These are phyloP conservation scores for Hyaena hyaena DNA, from an alignment of 2,113 vertebrate species.

Conservation along the genomic window DNA sequence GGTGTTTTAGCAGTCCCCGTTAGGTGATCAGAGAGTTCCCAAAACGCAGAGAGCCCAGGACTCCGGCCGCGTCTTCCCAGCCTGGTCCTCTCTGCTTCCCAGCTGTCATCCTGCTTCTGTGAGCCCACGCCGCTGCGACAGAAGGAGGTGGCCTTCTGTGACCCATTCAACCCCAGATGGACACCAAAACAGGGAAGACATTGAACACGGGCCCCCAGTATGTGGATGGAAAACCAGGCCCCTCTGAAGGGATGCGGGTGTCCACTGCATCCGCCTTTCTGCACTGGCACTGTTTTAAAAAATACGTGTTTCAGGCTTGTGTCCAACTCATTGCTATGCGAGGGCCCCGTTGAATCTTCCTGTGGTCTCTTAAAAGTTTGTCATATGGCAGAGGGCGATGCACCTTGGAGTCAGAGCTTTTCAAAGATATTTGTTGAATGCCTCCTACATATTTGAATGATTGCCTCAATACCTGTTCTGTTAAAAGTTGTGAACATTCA, in stretches of 20 bases:
- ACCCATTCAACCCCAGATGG: not conserved
- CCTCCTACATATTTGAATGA: not conserved
- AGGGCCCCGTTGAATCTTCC: not conserved
- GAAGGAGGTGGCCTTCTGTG: too few relatives aligned
- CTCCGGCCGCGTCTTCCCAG: not conserved
- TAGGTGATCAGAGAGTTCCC: not conserved
- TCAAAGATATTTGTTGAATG: not conserved
- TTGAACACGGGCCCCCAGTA: too few relatives aligned
- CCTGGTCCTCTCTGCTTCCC: not conserved
- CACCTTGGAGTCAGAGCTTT: accelerated
- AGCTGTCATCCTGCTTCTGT: accelerated
- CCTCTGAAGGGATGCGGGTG: too few relatives aligned
- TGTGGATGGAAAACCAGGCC: not conserved
- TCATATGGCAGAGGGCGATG: not conserved
- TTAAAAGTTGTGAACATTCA: not conserved
- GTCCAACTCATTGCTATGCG: not conserved
- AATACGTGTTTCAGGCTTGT: not conserved
- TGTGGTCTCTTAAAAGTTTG: not conserved
- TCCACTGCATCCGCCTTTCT: not conserved
- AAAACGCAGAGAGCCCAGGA: not conserved
- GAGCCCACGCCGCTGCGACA: accelerated
- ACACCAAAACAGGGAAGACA: too few relatives aligned
- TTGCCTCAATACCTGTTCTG: not conserved
- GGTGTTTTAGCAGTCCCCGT: not conserved
- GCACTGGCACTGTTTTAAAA: not conserved